A percentile compares a stretch with the other conserved stretches of the same genome.
Conservation (phyloP, 2,113 vertebrate species). For the Phylloscopus whistleri region DNA sequence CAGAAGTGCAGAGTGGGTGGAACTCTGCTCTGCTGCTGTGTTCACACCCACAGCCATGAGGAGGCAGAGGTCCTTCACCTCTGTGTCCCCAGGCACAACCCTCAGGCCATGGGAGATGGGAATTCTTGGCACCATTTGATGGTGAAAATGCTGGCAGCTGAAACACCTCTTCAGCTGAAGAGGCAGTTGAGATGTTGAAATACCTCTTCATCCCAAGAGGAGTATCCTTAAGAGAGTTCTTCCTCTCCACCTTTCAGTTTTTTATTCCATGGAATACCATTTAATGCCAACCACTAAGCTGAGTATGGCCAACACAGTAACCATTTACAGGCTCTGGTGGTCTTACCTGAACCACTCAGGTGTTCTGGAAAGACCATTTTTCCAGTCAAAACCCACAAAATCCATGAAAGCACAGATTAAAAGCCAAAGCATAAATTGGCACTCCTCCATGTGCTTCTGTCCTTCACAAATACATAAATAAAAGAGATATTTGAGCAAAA, state of each 20-base stretch:
- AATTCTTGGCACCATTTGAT: background rate
- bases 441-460: background rate
- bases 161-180: background rate
- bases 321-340: background rate
- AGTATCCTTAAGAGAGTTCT: background rate
- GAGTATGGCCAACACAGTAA: background rate
- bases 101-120: background rate
- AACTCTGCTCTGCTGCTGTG: background rate
- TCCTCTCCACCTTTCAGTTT: background rate
- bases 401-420: background rate
- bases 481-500: background rate
- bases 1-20: background rate
- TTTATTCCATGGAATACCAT: background rate
- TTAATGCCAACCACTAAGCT: background rate
- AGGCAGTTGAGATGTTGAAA: background rate
- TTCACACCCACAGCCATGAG: fast-evolving
- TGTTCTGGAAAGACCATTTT: background rate
- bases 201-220: background rate
- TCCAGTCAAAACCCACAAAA: background rate
- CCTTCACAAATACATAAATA: background rate
- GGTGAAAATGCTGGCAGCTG: background rate
- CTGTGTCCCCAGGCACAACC: background rate
- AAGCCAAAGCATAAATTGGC: background rate
- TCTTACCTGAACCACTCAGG: background rate
- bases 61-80: background rate